These are phyloP conservation scores for Geopemphigus sp. DNA, from an alignment of 1,140 invertebrate species.

Conservation along the genomic window DNA sequence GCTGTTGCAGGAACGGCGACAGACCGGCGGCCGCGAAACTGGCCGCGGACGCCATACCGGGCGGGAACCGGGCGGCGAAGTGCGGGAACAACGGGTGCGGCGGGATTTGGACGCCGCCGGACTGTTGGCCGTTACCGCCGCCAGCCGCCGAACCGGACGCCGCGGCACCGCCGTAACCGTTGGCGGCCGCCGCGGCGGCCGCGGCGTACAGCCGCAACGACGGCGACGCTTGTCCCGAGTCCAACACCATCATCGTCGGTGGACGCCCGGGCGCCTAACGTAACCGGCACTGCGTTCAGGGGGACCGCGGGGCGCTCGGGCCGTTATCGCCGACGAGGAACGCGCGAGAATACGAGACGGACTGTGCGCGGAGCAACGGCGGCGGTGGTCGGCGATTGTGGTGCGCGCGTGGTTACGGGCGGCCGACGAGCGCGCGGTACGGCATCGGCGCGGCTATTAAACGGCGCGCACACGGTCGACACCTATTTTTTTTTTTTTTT, in stretches of 20 bases:
- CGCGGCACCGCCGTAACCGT: slow-evolving; percentile 34
- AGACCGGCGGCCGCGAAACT: slow-evolving; percentile 49
- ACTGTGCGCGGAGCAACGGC: background rate
- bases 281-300: too few species aligned
- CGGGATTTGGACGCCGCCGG: slow-evolving; percentile 47
- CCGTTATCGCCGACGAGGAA: too few species aligned
- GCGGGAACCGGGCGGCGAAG: slow-evolving; percentile 51
- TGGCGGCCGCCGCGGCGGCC: slow-evolving; percentile 52
- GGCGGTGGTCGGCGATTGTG: background rate
- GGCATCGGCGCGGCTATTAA: slow-evolving; percentile 43
- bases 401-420: background rate
- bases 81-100: slow-evolving; percentile 52
- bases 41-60: slow-evolving; percentile 48
- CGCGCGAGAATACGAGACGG: too few species aligned
- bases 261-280: background rate
- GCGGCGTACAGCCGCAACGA: slow-evolving; percentile 52
- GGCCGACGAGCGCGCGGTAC: slow-evolving; percentile 38
- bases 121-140: slow-evolving; percentile 15
- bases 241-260: slow-evolving; percentile 51
- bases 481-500: slow-evolving; percentile 31
- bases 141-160: slow-evolving; percentile 44
- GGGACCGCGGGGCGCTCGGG: too few species aligned
- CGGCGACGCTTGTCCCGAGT: slow-evolving; percentile 51
- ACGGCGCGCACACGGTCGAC: background rate
- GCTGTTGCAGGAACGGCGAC: slow-evolving; percentile 51